These are phyloP conservation scores for Aporophyla lueneburgensis DNA, from an alignment of 2,888 invertebrate species.

Conservation along the genomic window DNA sequence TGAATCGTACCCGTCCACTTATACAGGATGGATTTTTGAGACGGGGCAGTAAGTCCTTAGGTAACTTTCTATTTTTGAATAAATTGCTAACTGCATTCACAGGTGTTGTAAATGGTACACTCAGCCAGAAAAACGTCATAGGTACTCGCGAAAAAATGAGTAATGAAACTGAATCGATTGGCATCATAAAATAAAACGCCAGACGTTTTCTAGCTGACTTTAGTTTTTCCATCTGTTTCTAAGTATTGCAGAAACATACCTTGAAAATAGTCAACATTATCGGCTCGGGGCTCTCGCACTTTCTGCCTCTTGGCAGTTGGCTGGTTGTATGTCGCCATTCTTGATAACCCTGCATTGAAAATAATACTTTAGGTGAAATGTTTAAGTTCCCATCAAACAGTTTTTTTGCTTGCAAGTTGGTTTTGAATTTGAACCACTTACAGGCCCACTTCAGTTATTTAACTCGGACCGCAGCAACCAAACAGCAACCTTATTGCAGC, in stretches of 20 bases:
- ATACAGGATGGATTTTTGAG: too few species aligned
- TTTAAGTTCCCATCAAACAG: background rate
- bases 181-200: background rate
- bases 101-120: background rate
- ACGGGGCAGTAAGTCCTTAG: too few species aligned
- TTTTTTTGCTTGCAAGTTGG: background rate
- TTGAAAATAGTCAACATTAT: slow-evolving; percentile 84
- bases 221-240: background rate
- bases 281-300: slow-evolving; percentile 78
- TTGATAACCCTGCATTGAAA: background rate
- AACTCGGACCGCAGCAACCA: background rate
- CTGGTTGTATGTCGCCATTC: slow-evolving; percentile 81
- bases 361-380: background rate
- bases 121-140: background rate
- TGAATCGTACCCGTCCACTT: too few species aligned
- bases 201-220: background rate
- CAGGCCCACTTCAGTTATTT: background rate
- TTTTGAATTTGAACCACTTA: background rate
- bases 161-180: background rate
- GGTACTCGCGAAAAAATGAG: too few species aligned
- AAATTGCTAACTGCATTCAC: background rate
- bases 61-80: too few species aligned
- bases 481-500: background rate
- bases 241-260: slow-evolving; percentile 70
- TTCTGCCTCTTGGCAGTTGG: slow-evolving; percentile 83